A percentile compares a stretch with the other conserved stretches of the same genome.
Conservation (phyloP, 1,140 invertebrate genomes). For the Papilio dardanus region DNA sequence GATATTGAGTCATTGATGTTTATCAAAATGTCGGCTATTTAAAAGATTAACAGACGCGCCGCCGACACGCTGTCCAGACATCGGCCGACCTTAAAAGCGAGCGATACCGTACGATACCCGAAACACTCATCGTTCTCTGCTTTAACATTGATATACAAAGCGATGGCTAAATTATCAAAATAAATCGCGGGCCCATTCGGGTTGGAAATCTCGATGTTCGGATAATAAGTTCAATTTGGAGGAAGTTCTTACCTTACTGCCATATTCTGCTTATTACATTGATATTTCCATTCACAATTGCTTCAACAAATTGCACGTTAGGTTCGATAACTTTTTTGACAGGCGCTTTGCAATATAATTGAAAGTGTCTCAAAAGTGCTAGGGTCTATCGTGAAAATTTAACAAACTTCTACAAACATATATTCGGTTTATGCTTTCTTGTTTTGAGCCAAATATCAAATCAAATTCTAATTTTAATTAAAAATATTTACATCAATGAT, state of each 20-base stretch:
- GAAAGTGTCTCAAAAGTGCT: background rate
- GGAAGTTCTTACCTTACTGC: too few relatives aligned
- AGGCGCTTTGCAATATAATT: background rate
- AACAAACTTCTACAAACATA: too few relatives aligned
- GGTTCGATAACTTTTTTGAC: conserved; percentile 2
- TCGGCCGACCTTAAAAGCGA: conserved; percentile 42
- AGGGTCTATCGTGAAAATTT: background rate
- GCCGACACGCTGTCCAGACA: conserved; percentile 63
- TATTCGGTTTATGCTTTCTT: background rate
- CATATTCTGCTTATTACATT: background rate
- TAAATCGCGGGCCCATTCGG: conserved; percentile 42
- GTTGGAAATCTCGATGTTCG: too few relatives aligned
- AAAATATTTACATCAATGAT: background rate
- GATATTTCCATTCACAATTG: background rate
- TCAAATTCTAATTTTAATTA: background rate
- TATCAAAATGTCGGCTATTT: conserved; percentile 47
- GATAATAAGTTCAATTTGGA: conserved; percentile 15
- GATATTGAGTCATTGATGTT: conserved; percentile 47
- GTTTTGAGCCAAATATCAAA: background rate
- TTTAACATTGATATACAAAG: conserved; percentile 49
- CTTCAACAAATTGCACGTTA: background rate
- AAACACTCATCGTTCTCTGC: conserved; percentile 62
- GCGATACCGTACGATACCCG: conserved; percentile 47
- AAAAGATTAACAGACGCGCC: conserved; percentile 48
- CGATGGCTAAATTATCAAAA: conserved; percentile 48